A percentile compares a stretch with the other conserved stretches of the same genome.
Evolutionary conservation across 2,888 invertebrate species (phyloP).

Genomic region (Gymnoscelis rufifasciata): DNA sequence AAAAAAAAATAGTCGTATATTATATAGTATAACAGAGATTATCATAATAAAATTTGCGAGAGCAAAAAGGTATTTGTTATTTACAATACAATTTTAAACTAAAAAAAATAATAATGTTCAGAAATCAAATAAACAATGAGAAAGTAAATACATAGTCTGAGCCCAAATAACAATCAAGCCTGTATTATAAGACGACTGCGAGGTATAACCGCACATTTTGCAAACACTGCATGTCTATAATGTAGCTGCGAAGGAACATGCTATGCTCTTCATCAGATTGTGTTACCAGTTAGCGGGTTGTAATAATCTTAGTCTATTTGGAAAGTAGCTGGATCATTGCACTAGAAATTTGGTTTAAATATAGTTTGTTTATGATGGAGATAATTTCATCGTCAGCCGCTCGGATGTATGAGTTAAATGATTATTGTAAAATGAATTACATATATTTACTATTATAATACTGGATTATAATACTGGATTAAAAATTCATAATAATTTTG

Average conservation of each 20-base stretch:
- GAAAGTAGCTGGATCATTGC: conserved; percentile 2
- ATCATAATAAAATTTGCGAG: no score
- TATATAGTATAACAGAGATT: no score
- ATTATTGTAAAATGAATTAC: conserved; percentile 27
- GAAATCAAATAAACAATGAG: no score
- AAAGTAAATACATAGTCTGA: no score
- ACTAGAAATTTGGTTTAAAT: no score
- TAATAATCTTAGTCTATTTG: conserved; percentile 7
- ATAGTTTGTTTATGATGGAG: conserved; percentile 17
- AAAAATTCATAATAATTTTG: no score
- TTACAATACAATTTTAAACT: no score
- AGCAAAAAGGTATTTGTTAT: no score
- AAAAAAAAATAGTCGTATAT: no score
- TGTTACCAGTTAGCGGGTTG: conserved; percentile 15
- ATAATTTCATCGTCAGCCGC: conserved; percentile 14
- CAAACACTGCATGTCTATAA: conserved; percentile 2
- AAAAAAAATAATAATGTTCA: no score
- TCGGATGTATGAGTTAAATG: conserved; percentile 22
- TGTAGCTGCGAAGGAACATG: conserved; percentile 8
- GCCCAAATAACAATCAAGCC: no score
- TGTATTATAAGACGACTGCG: not conserved
- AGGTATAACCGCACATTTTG: not conserved
- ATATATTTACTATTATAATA: conserved; percentile 26
- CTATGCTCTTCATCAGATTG: conserved; percentile 21
- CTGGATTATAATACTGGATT: conserved; percentile 25